Evolutionary conservation across 1,140 invertebrate genomes (phyloP).

Genomic region (Trypoxylus dichotomus): DNA sequence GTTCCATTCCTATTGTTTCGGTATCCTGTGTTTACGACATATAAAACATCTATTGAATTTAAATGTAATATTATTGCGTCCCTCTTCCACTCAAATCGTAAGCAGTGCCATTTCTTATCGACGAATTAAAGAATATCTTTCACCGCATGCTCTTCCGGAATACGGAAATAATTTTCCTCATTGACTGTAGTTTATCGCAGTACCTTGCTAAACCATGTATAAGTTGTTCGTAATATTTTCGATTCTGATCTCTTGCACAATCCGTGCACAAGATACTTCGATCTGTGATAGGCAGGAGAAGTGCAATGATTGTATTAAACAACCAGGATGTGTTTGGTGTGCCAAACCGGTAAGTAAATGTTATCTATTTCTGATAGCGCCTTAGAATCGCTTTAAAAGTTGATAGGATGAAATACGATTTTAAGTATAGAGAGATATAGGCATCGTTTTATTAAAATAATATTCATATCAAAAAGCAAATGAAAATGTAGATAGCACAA

Average conservation of each 20-base stretch:
- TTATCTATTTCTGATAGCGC: too few species aligned
- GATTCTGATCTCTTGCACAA: not conserved
- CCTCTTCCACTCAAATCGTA: too few species aligned
- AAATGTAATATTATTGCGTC: too few species aligned
- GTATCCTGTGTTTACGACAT: too few species aligned
- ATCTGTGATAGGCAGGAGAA: slow-evolving; percentile 38
- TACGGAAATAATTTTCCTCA: not conserved
- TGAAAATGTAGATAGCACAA: too few species aligned
- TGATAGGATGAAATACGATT: too few species aligned
- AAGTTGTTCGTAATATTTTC: not conserved
- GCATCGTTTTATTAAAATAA: too few species aligned
- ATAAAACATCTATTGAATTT: too few species aligned
- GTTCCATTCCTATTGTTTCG: too few species aligned
- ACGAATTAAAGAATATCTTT: not conserved
- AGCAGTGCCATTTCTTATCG: not conserved
- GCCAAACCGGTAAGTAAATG: slow-evolving; percentile 35
- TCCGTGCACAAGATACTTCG: not conserved
- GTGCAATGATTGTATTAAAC: slow-evolving; percentile 41
- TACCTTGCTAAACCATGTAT: not conserved
- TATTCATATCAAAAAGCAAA: too few species aligned
- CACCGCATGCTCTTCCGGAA: not conserved
- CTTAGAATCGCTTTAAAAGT: too few species aligned
- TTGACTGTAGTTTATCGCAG: not conserved
- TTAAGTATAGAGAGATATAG: too few species aligned
- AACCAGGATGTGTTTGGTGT: slow-evolving; percentile 44